A percentile compares a stretch with the other conserved stretches of the same genome.
Evolutionary conservation across 1,140 invertebrate genomes (phyloP).

Genomic region (Rhopalosiphum maidis): DNA sequence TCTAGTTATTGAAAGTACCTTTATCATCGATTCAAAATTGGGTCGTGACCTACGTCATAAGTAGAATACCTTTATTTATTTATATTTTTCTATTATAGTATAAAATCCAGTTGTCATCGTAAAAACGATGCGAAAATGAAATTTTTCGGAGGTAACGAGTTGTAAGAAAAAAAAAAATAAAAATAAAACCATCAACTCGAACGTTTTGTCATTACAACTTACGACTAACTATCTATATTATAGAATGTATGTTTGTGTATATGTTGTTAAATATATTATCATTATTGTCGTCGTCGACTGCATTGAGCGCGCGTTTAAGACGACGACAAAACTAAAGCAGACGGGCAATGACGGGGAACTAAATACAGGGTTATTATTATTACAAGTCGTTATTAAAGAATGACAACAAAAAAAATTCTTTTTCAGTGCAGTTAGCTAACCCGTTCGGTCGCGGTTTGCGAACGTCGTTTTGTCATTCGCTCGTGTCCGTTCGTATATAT

Average conservation of each 20-base stretch:
- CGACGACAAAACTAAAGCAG: background rate
- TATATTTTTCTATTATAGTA: background rate
- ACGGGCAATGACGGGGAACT: background rate
- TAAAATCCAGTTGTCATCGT: background rate
- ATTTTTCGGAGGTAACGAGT: background rate
- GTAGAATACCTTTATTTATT: background rate
- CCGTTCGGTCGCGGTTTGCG: background rate
- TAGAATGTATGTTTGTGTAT: background rate
- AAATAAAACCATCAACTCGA: background rate
- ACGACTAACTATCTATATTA: background rate
- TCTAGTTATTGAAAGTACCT: background rate
- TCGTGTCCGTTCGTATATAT: background rate
- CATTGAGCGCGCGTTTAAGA: background rate
- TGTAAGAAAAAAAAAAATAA: background rate
- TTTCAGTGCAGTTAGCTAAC: background rate
- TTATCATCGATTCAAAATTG: background rate
- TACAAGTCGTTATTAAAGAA: background rate
- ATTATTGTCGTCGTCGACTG: background rate
- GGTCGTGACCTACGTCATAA: too few relatives aligned
- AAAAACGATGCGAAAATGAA: background rate
- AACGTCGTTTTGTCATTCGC: background rate
- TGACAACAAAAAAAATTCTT: background rate
- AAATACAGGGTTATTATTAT: conserved; percentile 1
- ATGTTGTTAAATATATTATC: background rate
- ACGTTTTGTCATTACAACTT: background rate